Evolutionary conservation across 2,888 invertebrate genomes (phyloP), one percentile per base, ranked within the genome.

Genomic region (Malthinus flaveolus): DNA sequence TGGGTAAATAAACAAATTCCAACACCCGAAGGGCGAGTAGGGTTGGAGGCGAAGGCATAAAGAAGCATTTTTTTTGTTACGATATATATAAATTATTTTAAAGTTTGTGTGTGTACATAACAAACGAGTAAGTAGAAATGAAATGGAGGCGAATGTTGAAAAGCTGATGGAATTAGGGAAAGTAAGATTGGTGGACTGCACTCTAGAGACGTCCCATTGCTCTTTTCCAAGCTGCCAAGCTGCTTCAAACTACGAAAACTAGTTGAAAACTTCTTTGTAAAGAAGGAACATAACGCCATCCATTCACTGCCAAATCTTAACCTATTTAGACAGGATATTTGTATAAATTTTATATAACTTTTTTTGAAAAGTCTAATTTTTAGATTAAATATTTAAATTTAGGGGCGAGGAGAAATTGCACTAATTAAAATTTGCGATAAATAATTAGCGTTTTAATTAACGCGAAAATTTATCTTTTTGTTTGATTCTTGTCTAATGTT

Each of bases 161-260:
- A 66, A 66, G 62, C 65, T 61, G 64, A 62, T 63, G 63, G 66
- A 69, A 69, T 69, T 69, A 69, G 65, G 67, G 64, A 65, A 65
- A 66, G 68, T 63, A 66, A 65, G 64, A 66, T 67, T 66, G 67
- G 67, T 61, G 64, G 66, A 66, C 64, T 62, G 63, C 65, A 62
- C 68, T 64, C 67, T 45, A 35, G 68, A 63, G 68, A 67, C 60
- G 39, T 61, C 56, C 61, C 56, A 53, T 61, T 61, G 56, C 61
- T 57, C 56, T 56, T 56, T 52, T 42, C 61, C 15, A 32, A 60
- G 51, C 49, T 55, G 49, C 54, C 54, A 54, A 59, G 37, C 46
- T 59, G 32, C 50, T 45, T 45, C 50, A 50, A 56, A 60, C 55
- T 55, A 54, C 37, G 48, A 34, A 46, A 53, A 58, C 58, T 59